A percentile compares a stretch with the other conserved stretches of the same genome.
Evolutionary conservation across 2,888 invertebrate genomes (phyloP).

Genomic region (Oscheius sp.): DNA sequence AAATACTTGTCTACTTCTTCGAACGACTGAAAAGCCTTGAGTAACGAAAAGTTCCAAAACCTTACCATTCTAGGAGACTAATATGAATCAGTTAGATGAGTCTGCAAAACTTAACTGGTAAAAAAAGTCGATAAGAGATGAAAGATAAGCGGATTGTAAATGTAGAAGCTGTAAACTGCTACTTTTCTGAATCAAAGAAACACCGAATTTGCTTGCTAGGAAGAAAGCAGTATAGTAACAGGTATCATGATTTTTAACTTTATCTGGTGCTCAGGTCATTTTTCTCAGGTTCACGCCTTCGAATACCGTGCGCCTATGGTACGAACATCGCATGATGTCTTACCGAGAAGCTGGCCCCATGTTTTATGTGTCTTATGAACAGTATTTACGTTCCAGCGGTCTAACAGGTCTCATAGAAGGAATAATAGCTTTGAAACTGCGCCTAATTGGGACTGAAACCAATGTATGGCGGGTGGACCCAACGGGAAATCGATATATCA

Average conservation of each 20-base stretch:
- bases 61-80: not conserved
- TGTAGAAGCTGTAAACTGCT: too few species aligned
- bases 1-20: slow-evolving; percentile 32
- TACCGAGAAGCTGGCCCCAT: slow-evolving; percentile 44
- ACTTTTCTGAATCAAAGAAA: too few species aligned
- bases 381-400: slow-evolving; percentile 35
- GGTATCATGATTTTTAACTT: too few species aligned
- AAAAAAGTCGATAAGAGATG: not conserved
- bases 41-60: too few species aligned
- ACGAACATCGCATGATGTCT: slow-evolving; percentile 47
- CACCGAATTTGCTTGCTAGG: too few species aligned
- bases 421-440: too few species aligned
- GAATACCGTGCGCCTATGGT: slow-evolving; percentile 47
- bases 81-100: not conserved
- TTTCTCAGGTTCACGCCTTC: slow-evolving; percentile 44
- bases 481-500: too few species aligned
- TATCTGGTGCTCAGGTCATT: not conserved
- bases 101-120: not conserved
- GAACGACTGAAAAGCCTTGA: slow-evolving; percentile 21
- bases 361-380: slow-evolving; percentile 41
- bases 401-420: not conserved
- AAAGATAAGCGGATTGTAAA: too few species aligned
- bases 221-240: too few species aligned
- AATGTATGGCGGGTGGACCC: too few species aligned
- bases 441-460: too few species aligned